These are phyloP conservation scores for Chrysopa pallens DNA, from an alignment of 1,140 invertebrate genomes.

Conservation along the genomic window DNA sequence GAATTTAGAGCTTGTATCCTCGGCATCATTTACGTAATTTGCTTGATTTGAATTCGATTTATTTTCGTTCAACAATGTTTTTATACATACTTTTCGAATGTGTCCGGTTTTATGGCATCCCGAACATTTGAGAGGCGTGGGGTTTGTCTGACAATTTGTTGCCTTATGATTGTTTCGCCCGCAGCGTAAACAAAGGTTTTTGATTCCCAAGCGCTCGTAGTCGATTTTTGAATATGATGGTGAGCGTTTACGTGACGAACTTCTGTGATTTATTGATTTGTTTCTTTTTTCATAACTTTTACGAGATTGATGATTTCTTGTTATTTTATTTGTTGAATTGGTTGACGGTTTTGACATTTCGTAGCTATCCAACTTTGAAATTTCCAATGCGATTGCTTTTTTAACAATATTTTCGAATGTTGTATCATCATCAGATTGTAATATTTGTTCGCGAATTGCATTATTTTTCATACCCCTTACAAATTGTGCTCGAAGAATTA, in stretches of 20 bases:
- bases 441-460: slow-evolving; percentile 9
- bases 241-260: neutral
- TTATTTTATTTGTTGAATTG: too few species aligned
- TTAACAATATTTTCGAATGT: neutral
- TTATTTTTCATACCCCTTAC: slow-evolving; percentile 12
- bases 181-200: neutral
- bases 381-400: neutral
- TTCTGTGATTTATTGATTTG: neutral
- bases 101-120: neutral
- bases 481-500: slow-evolving; percentile 14
- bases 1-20: neutral
- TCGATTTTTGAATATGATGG: neutral
- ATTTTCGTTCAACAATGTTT: neutral
- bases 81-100: neutral
- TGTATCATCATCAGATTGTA: slow-evolving; percentile 3
- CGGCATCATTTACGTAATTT: too few species aligned
- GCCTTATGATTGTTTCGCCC: neutral
- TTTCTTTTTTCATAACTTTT: too few species aligned
- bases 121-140: neutral
- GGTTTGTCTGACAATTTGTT: neutral
- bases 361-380: neutral
- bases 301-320: too few species aligned
- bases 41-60: neutral
- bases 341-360: too few species aligned
- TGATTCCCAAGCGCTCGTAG: neutral